Percentiles rank a stretch among this genome's conserved stretches.
Conservation (phyloP, 2,113 vertebrate species). For the Onychostruthus taczanowskii region DNA sequence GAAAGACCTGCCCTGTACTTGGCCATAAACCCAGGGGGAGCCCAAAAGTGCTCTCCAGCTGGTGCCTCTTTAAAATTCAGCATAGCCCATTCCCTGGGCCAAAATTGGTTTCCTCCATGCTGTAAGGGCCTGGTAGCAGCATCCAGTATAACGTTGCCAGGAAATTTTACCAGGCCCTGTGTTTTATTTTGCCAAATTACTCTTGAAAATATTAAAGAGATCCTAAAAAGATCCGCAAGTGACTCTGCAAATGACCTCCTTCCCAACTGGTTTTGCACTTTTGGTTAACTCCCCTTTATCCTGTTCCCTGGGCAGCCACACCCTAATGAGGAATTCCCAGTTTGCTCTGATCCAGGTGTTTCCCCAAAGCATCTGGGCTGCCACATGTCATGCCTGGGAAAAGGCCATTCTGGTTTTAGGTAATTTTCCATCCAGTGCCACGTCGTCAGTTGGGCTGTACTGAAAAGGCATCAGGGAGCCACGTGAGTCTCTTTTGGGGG, state of each 20-base stretch:
- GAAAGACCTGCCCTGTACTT: not conserved
- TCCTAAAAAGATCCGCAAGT: not conserved
- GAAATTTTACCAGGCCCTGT: not conserved
- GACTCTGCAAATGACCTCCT: not conserved
- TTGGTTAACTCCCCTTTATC: not conserved
- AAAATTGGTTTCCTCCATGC: accelerated
- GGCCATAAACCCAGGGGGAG: not conserved
- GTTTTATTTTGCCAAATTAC: not conserved
- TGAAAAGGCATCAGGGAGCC: accelerated
- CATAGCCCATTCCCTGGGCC: not conserved
- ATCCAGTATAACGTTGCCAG: not conserved
- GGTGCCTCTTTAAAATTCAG: not conserved
- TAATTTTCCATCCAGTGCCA: not conserved
- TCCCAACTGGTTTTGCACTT: not conserved
- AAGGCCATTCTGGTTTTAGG: not conserved
- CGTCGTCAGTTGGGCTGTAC: not conserved
- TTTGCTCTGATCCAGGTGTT: not conserved
- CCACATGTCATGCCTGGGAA: not conserved
- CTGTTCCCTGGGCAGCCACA: not conserved
- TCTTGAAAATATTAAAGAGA: not conserved
- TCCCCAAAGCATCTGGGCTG: accelerated
- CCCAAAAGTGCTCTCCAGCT: not conserved
- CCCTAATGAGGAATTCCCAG: not conserved
- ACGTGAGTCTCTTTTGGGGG: not conserved
- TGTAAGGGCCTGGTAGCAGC: not conserved